Evolutionary conservation across 92 coral and sea anemone genomes (phyloP).

Genomic region (Porites evermanni): DNA sequence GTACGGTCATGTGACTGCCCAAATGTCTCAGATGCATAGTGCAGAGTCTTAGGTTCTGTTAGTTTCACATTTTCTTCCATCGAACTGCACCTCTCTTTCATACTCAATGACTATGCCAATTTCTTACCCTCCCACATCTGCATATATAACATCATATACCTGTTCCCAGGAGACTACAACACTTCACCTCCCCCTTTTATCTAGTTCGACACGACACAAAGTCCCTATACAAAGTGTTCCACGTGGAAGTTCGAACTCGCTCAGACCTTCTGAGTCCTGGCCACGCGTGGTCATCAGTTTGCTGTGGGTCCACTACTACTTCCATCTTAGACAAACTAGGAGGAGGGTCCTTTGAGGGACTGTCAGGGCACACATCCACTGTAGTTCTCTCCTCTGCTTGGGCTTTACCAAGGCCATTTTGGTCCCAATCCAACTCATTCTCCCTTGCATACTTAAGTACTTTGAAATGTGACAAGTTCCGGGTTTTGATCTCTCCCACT

Average conservation of each 20-base stretch:
- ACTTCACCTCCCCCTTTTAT: background rate
- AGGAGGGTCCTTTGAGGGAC: background rate
- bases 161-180: background rate
- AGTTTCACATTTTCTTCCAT: too few species aligned
- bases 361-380: background rate
- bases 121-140: too few species aligned
- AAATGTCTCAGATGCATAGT: too few species aligned
- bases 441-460: conserved; percentile 11
- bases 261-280: conserved; percentile 6
- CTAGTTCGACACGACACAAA: background rate
- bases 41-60: too few species aligned
- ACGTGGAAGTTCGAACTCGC: conserved; percentile 13
- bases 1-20: too few species aligned
- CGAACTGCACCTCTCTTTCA: too few species aligned
- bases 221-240: conserved; percentile 18
- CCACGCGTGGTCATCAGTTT: background rate
- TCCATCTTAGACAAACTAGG: background rate
- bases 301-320: background rate
- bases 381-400: background rate
- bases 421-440: conserved; percentile 26
- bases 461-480: conserved; percentile 39
- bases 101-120: too few species aligned
- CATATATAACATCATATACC: too few species aligned
- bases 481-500: conserved; percentile 26
- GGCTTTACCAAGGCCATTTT: background rate